phyloP scores from a whole-genome alignment of 2,888 invertebrate genomes.

The Branchipolynoe longqiensis region DNA sequence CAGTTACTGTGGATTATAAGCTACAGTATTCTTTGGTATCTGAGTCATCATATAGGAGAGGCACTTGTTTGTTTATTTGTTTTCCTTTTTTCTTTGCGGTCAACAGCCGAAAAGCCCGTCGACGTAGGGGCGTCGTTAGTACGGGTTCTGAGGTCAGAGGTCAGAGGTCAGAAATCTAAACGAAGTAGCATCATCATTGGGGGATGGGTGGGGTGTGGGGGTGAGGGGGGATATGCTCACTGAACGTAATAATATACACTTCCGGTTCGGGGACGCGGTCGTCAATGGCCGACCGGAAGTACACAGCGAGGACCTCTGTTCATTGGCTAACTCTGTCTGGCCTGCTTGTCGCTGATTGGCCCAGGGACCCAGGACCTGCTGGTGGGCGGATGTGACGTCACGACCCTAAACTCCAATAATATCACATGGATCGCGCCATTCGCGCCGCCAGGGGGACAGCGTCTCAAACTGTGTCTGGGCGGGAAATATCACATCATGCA shows the following conservation, averaged over 20 bases:
- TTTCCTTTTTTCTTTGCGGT: no score
- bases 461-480: background rate
- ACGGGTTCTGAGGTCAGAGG: slow-evolving; percentile 5
- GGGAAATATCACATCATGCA: slow-evolving; percentile 13
- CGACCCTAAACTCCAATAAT: slow-evolving; percentile 23
- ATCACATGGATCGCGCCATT: slow-evolving; percentile 8
- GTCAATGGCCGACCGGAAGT: background rate
- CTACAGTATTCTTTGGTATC: slow-evolving; percentile 47
- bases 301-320: background rate
- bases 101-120: slow-evolving; percentile 28
- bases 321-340: slow-evolving; percentile 35
- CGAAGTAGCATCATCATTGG: slow-evolving; percentile 3
- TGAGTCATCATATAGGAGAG: slow-evolving; percentile 11
- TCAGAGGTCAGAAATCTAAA: background rate
- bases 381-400: background rate
- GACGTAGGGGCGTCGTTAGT: background rate
- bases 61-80: no score
- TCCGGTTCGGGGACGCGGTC: background rate
- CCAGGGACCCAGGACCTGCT: slow-evolving; percentile 4
- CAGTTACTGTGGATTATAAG: slow-evolving; percentile 44
- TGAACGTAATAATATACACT: background rate
- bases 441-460: background rate
- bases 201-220: no score
- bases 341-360: slow-evolving; percentile 28
- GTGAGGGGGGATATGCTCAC: background rate